phyloP scores from a whole-genome alignment of 2,888 invertebrate genomes.

The Calameuta idolon region DNA sequence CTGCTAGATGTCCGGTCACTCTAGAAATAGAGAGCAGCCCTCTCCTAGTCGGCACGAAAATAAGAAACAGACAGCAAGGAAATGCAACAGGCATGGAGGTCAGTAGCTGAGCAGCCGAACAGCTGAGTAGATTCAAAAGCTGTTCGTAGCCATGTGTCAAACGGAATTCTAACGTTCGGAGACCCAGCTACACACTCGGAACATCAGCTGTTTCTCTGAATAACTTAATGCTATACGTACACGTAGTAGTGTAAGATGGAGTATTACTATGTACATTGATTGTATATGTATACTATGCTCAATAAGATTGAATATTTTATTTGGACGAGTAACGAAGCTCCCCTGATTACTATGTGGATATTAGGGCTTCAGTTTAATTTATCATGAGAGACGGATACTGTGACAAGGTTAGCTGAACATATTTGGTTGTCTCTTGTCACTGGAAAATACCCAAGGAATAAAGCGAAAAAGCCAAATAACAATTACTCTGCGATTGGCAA shows the following conservation, averaged over 20 bases:
- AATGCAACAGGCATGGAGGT: not conserved
- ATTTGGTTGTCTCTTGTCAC: not conserved
- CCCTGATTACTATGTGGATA: not conserved
- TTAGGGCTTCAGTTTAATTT: not conserved
- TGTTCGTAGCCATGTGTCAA: not conserved
- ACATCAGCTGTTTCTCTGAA: not conserved
- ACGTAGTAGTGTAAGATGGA: not conserved
- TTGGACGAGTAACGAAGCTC: not conserved
- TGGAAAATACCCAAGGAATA: not conserved
- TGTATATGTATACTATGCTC: not conserved
- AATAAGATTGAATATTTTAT: not conserved
- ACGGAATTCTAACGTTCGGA: not conserved
- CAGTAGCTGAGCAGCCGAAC: not conserved
- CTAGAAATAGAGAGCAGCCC: not conserved
- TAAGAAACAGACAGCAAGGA: not conserved
- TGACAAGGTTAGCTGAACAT: not conserved
- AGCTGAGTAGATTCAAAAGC: not conserved
- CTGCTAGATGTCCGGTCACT: not conserved
- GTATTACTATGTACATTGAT: not conserved
- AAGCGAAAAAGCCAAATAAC: not conserved
- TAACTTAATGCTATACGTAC: not conserved
- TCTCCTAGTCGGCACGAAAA: not conserved
- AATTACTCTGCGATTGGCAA: not conserved
- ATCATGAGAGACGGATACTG: not conserved
- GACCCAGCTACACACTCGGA: not conserved